Evolutionary conservation across 2,888 invertebrate genomes (phyloP), one percentile per base, ranked within the genome.

Genomic region (Subacronicta megacephala): DNA sequence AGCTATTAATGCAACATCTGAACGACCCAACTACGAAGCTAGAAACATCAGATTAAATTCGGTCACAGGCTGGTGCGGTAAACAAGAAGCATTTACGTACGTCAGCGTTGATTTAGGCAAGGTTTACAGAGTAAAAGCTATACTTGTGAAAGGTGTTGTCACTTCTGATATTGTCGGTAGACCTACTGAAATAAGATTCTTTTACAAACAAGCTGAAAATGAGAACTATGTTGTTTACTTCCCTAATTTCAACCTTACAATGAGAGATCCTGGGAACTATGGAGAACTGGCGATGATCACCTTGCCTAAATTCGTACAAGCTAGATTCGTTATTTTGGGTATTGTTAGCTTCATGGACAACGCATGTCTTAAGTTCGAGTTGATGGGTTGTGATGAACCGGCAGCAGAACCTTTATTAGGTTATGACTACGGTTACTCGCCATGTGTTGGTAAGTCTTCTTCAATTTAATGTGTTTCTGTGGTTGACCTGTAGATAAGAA

Each of bases 321-420:
- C 99, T 1, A 95, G 99, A 81, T 99, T 98, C 85, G 98, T 99
- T 7, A 98, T 99, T 81, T 94, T 99, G 75, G 98, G 99, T 52
- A 98, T 99, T 76, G 98, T 99, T 0, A 98, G 98, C 83, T 99
- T 99, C 82, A 98, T 99, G 97, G 98, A 98, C 76, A 99, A 99
- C 80, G 98, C 99, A 49, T 99, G 99, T 84, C 94, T 99, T 78
- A 98, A 98, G 86, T 99, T 99, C 82, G 99, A 99, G 90, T 89
- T 99, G 43, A 98, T 99, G 97, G 99, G 99, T 31, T 99, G 99
- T 85, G 98, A 99, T 82, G 98, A 98, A 79, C 97, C 98, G 0
- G 95, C 95, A 46, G 92, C 94, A 20, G 97, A 98, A 77, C 97
- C 98, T 3, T 89, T 98, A n/a, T 91, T 98, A 35, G 98, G 98